These are phyloP conservation scores for Elmis aenea DNA, from an alignment of 2,888 invertebrate species.

Conservation along the genomic window DNA sequence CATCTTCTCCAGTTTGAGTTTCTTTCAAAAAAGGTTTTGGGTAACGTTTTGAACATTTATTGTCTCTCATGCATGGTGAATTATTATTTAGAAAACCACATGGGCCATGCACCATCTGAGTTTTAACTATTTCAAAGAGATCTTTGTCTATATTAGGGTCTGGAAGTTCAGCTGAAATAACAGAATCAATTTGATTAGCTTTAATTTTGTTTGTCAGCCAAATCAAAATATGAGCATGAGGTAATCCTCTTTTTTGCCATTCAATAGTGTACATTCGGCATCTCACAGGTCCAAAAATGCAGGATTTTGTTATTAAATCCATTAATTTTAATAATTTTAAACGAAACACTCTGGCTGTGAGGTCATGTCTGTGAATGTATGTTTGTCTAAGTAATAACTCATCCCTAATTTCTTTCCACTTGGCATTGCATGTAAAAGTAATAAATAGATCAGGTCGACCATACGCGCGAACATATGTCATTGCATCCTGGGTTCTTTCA, in stretches of 20 bases:
- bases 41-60: slow-evolving; percentile 35
- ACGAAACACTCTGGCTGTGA: slow-evolving; percentile 28
- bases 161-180: slow-evolving; percentile 37
- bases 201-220: slow-evolving; percentile 30
- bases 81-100: slow-evolving; percentile 37
- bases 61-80: slow-evolving; percentile 42
- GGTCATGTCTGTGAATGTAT: slow-evolving; percentile 24
- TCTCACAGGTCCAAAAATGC: slow-evolving; percentile 26
- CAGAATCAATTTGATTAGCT: slow-evolving; percentile 32
- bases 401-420: slow-evolving; percentile 28
- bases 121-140: slow-evolving; percentile 29
- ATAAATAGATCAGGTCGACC: slow-evolving; percentile 34
- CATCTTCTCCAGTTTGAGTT: slow-evolving; percentile 27
- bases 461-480: slow-evolving; percentile 34
- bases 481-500: slow-evolving; percentile 34
- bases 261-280: slow-evolving; percentile 34
- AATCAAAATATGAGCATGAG: slow-evolving; percentile 34
- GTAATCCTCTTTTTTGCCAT: slow-evolving; percentile 33
- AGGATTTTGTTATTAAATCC: slow-evolving; percentile 21
- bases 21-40: slow-evolving; percentile 20
- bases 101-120: slow-evolving; percentile 36
- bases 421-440: slow-evolving; percentile 35
- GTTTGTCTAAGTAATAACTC: slow-evolving; percentile 9
- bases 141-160: slow-evolving; percentile 29
- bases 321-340: slow-evolving; percentile 27